A percentile compares a stretch with the other conserved stretches of the same genome.
These are phyloP conservation scores for Oeneis ivallda DNA, from an alignment of 2,888 invertebrate species.

Conservation along the genomic window DNA sequence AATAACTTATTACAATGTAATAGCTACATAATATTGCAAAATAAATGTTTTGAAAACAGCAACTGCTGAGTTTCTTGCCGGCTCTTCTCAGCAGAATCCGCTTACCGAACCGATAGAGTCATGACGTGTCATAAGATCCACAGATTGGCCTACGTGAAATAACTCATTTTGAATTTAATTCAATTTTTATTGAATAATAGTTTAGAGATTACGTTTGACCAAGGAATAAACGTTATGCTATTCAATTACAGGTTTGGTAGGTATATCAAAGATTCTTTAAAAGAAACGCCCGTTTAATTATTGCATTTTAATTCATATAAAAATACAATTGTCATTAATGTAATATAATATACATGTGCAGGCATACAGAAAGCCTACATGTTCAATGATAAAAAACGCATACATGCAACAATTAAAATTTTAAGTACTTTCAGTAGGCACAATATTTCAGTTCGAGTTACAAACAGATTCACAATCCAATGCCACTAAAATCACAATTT, in stretches of 20 bases:
- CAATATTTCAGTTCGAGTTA: slow-evolving; percentile 61
- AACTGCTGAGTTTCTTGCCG: too few species aligned
- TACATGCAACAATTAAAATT: slow-evolving; percentile 53
- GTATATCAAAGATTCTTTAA: background rate
- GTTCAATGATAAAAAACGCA: slow-evolving; percentile 56
- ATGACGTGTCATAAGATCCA: too few species aligned
- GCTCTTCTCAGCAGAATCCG: too few species aligned
- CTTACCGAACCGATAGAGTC: too few species aligned
- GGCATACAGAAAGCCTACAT: slow-evolving; percentile 59
- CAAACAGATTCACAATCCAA: slow-evolving; percentile 44
- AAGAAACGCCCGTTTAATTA: slow-evolving; percentile 51
- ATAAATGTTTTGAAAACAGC: too few species aligned
- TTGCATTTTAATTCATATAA: slow-evolving; percentile 76
- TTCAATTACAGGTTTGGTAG: background rate
- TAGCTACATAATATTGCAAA: too few species aligned
- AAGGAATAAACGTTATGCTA: too few species aligned
- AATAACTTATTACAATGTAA: too few species aligned
- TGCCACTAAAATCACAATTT: slow-evolving; percentile 42
- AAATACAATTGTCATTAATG: slow-evolving; percentile 73
- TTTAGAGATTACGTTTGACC: too few species aligned
- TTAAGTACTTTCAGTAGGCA: slow-evolving; percentile 71
- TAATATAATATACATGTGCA: slow-evolving; percentile 64
- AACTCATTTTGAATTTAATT: too few species aligned
- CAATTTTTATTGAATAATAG: too few species aligned
- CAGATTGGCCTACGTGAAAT: too few species aligned